phyloP scores from a whole-genome alignment of 2,797 vertebrate genomes.

The Ctenochaetus hawaiiensis region DNA sequence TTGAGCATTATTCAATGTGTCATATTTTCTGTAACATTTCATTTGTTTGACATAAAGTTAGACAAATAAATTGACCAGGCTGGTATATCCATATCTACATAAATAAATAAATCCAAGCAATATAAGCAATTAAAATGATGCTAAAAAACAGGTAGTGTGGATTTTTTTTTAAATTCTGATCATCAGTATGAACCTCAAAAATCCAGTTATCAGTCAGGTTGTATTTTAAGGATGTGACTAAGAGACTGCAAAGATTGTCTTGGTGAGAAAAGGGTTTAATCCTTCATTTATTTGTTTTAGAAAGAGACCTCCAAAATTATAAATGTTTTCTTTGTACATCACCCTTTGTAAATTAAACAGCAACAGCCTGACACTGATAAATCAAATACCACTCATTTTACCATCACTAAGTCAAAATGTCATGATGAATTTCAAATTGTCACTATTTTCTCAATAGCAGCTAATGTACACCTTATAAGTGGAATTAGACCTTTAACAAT shows the following conservation, averaged over 20 bases:
- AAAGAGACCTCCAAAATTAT: background rate
- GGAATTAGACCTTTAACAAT: background rate
- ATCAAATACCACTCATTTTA: background rate
- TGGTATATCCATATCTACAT: background rate
- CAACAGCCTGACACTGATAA: background rate
- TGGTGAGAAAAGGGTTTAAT: background rate
- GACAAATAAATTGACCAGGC: background rate
- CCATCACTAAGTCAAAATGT: background rate
- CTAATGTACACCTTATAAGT: too few relatives aligned
- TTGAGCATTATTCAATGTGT: background rate
- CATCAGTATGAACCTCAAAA: background rate
- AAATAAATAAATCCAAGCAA: background rate
- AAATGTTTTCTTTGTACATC: background rate
- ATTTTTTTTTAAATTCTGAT: too few relatives aligned
- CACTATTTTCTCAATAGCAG: too few relatives aligned
- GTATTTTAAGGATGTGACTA: background rate
- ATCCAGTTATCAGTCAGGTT: background rate
- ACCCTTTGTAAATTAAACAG: background rate
- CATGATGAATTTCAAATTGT: too few relatives aligned
- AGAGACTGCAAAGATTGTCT: background rate
- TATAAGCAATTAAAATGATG: too few relatives aligned
- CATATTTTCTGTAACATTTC: background rate
- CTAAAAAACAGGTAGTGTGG: too few relatives aligned
- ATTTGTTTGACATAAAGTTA: background rate
- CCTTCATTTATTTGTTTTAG: background rate